Base-by-base conservation (phyloP, 2,113 vertebrate species). In the Telmatochromis sp. region DNA sequence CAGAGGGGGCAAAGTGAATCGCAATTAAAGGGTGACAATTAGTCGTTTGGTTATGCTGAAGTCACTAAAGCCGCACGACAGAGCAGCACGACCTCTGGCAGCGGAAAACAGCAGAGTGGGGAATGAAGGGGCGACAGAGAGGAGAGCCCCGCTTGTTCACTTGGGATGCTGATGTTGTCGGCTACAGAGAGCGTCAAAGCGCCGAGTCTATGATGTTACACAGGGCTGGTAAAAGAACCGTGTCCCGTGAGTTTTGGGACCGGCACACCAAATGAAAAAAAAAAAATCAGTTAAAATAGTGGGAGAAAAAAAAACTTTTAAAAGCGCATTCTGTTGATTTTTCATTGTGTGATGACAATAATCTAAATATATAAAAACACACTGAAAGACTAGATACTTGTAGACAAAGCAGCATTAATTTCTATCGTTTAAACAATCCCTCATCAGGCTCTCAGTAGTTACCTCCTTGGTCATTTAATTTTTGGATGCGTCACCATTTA, bases 11-110 rank as follows among this genome's bases (percentile, higher is more conserved):
- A 45, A 75, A 87, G 58, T 63, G 75, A 85, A 65, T 51, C 54
- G 47, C 84, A 68, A 84, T 93, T 89, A 89, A 87, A 83, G 78
- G 81, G 58, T 58, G 28, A 90, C 87, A 87, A 87, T 92, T 83
- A 89, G 89, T 60, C 60, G 51, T 90, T 83, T 89, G 90, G 45
- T 87, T 63, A 3, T 81, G 58, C 35, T 80, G 80, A 23, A 89
- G 88, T 89, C 83, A 81, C 13, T 80, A 6, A 82, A 89, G 68
- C 68, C 33, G 88, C 5, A 53, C 57, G 82, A 28, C 89, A 80
- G 35, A 68, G 28, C 15, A n/a, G 83, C 51, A 31, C 82, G 83
- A 91, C 85, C 85, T 87, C 55, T 94, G 90, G 86, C 86, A 79
- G 58, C 53, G 58, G 58, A 63, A 33, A 73, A 47, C n/a, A 87